A percentile compares a stretch with the other conserved stretches of the same genome.
Evolutionary conservation across 2,888 invertebrate genomes (phyloP).

Genomic region (Lochmaea capreae): DNA sequence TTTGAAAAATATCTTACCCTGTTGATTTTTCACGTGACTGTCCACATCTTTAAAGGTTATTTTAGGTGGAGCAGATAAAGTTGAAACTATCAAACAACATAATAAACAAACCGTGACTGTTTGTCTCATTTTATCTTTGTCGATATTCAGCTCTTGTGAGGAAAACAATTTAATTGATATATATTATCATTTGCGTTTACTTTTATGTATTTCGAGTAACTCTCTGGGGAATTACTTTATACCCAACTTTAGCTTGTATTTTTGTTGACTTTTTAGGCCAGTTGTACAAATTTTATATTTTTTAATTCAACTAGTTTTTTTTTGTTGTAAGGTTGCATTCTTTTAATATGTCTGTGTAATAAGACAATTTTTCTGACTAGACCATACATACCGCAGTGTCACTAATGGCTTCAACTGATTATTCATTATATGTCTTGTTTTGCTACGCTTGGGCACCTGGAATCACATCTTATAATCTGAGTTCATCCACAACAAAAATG

Average conservation of each 20-base stretch:
- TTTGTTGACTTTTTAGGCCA: background rate
- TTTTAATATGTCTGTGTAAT: too few species aligned
- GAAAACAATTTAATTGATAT: background rate
- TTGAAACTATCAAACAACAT: constrained; percentile 1
- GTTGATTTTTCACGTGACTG: constrained; percentile 11
- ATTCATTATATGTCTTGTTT: too few species aligned
- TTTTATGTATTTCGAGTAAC: constrained; percentile 1
- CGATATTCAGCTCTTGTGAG: background rate
- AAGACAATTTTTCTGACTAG: too few species aligned
- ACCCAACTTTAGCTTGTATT: background rate
- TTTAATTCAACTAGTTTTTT: too few species aligned
- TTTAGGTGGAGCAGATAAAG: background rate
- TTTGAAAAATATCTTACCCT: constrained; percentile 1
- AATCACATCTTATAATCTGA: too few species aligned
- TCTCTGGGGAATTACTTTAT: constrained; percentile 11
- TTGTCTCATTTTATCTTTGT: constrained; percentile 8
- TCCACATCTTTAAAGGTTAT: constrained; percentile 1
- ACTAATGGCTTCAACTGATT: too few species aligned
- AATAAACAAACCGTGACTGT: background rate
- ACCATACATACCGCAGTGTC: too few species aligned
- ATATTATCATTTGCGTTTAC: background rate
- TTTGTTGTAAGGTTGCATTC: too few species aligned
- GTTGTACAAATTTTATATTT: background rate
- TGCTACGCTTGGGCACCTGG: too few species aligned
- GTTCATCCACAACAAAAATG: too few species aligned